Conservation (phyloP, 2,113 vertebrate species). For the Lutjanus erythropterus region DNA sequence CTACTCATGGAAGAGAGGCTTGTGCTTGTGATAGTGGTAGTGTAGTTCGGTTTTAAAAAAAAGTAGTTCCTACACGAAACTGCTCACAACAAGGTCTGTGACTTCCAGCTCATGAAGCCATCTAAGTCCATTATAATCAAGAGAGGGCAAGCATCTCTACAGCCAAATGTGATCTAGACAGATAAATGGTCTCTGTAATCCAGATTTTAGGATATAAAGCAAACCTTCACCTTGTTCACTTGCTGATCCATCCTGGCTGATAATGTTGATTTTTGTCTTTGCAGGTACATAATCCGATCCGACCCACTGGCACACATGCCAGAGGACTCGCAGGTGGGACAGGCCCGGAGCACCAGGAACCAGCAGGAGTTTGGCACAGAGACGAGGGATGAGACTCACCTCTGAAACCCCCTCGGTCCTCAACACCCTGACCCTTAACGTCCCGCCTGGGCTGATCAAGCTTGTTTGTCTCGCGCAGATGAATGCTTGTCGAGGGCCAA, state of each 20-base stretch:
- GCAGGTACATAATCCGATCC: conserved; percentile 94
- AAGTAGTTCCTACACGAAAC: no score
- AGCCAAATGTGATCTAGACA: no score
- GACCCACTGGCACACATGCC: conserved; percentile 94
- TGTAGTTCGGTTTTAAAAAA: no score
- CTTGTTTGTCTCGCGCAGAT: conserved; percentile 15
- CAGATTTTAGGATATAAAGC: background rate
- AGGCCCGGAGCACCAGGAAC: conserved; percentile 81
- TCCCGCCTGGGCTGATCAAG: conserved; percentile 18
- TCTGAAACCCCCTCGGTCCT: conserved; percentile 67
- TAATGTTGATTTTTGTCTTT: background rate
- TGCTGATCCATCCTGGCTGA: background rate
- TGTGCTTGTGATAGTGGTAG: no score
- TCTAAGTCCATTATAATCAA: no score
- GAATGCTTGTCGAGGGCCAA: background rate
- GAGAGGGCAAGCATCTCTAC: no score
- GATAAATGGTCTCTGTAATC: no score
- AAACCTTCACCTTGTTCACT: background rate
- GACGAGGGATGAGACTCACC: conserved; percentile 91
- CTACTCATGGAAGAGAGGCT: no score
- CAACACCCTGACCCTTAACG: conserved; percentile 54
- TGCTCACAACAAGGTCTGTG: no score
- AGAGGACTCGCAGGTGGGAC: conserved; percentile 82
- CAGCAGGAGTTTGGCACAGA: conserved; percentile 87
- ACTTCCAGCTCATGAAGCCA: no score